Evolutionary conservation across 2,797 vertebrate species (phyloP), one percentile per base, ranked within the genome.

Genomic region (Enteromius trimaculatus): DNA sequence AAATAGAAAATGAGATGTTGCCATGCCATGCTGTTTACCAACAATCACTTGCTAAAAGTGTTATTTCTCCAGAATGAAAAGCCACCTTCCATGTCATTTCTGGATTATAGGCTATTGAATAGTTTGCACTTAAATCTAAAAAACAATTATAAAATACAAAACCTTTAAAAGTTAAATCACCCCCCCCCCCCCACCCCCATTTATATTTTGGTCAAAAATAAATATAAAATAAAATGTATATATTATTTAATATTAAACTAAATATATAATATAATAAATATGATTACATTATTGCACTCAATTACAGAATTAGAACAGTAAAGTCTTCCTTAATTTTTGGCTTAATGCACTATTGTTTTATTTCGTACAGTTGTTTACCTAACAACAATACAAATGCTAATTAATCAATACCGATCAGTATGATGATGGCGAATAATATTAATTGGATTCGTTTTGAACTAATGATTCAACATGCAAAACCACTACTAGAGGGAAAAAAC

Each of bases 121-220:
- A 1, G 3, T 14, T 19, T 9, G 37, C 13, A 44, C 6, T 29
- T 47, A 29, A 47, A 71, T 47, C 39, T 70, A 29, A 71, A 71
- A 31, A 72, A 21, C 44, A 29, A 26, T 29, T 26, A 11, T 1
- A 13, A 71, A 71, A 47, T 3, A 19, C 55, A 76, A 42, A 60
- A 49, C 9, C 39, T 2, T 58, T 42, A 62, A 65, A 80, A 29
- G 70, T 75, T 66, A 78, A 84, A 26, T 26, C 23, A 62, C 58
- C 39, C 39, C 8, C 39, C 23, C 81, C n/a, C n/a, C n/a, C n/a
- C n/a, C n/a, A n/a, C n/a, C n/a, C n/a, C n/a, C n/a, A n/a, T n/a
- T n/a, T n/a, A n/a, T n/a, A n/a, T n/a, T n/a, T n/a, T n/a, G 13
- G 6, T 29, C 13, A 16, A 29, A 17, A 17, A 64, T 64, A 64